These are phyloP conservation scores for Spodoptera picta DNA, from an alignment of 2,888 invertebrate genomes.

Conservation along the genomic window DNA sequence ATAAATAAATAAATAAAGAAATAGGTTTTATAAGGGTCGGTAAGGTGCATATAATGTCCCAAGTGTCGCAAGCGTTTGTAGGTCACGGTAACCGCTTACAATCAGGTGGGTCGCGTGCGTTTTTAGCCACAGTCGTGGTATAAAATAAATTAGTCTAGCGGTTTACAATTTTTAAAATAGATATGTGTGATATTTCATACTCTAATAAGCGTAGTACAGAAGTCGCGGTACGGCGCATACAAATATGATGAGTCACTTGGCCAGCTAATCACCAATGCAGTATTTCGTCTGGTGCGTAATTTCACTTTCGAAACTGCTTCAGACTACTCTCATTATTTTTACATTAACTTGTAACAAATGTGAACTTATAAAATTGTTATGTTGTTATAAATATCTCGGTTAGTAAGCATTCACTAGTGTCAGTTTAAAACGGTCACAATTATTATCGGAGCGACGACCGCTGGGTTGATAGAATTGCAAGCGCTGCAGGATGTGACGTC, in stretches of 20 bases:
- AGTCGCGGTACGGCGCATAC: neutral
- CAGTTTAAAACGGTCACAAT: constrained; percentile 50
- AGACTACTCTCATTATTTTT: constrained; percentile 37
- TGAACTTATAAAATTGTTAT: constrained; percentile 14
- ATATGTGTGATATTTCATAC: constrained; percentile 8
- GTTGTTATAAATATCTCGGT: constrained; percentile 35
- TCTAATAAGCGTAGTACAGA: constrained; percentile 1
- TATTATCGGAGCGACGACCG: constrained; percentile 52
- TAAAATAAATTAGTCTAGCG: too few relatives aligned
- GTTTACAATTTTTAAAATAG: neutral
- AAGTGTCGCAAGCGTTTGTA: too few relatives aligned
- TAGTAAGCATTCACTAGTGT: constrained; percentile 39
- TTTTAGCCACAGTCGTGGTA: too few relatives aligned
- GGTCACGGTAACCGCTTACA: too few relatives aligned
- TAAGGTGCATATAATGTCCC: too few relatives aligned
- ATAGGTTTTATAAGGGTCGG: too few relatives aligned
- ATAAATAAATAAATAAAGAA: too few relatives aligned
- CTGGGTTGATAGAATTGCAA: constrained; percentile 45
- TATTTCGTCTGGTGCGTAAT: constrained; percentile 32
- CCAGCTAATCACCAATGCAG: constrained; percentile 19
- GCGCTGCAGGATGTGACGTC: constrained; percentile 57
- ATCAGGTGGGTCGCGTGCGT: too few relatives aligned
- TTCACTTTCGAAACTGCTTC: constrained; percentile 54
- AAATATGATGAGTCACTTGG: constrained; percentile 7
- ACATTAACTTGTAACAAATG: constrained; percentile 17